Percentiles rank a stretch among this genome's conserved stretches.
Conservation (phyloP, 2,888 invertebrate species). For the Acronicta psi region DNA sequence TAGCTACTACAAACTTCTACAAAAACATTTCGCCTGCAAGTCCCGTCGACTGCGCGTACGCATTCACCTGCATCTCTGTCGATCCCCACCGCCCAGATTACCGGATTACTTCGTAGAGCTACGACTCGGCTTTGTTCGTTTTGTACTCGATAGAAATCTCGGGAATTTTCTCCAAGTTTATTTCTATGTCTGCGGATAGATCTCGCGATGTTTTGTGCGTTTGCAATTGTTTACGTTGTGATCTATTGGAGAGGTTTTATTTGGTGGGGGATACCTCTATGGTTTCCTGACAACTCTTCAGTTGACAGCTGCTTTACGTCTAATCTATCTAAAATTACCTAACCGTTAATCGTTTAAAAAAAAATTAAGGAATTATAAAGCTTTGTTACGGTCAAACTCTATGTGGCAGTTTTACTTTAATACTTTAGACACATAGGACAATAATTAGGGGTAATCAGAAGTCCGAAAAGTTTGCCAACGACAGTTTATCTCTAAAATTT, state of each 20-base stretch:
- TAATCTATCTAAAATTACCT: no score
- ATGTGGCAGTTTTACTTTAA: no score
- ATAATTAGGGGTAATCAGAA: no score
- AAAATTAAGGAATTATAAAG: no score
- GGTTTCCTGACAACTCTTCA: background rate
- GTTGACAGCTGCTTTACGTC: slow-evolving; percentile 1
- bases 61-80: slow-evolving; percentile 50
- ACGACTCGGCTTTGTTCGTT: slow-evolving; percentile 44
- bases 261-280: slow-evolving; percentile 21
- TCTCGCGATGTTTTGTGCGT: slow-evolving; percentile 36
- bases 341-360: no score
- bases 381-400: no score
- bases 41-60: slow-evolving; percentile 32
- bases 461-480: no score
- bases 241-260: slow-evolving; percentile 27
- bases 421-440: no score
- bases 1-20: background rate
- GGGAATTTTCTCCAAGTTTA: slow-evolving; percentile 52
- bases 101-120: slow-evolving; percentile 44
- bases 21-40: slow-evolving; percentile 7
- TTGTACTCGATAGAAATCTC: slow-evolving; percentile 47
- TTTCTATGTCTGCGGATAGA: slow-evolving; percentile 46
- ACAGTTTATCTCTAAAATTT: no score
- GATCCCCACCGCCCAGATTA: slow-evolving; percentile 45
- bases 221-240: slow-evolving; percentile 32